Evolutionary conservation across 2,113 vertebrate genomes (phyloP), one percentile per base, ranked within the genome.

Genomic region (Gallinago paraguaiae): DNA sequence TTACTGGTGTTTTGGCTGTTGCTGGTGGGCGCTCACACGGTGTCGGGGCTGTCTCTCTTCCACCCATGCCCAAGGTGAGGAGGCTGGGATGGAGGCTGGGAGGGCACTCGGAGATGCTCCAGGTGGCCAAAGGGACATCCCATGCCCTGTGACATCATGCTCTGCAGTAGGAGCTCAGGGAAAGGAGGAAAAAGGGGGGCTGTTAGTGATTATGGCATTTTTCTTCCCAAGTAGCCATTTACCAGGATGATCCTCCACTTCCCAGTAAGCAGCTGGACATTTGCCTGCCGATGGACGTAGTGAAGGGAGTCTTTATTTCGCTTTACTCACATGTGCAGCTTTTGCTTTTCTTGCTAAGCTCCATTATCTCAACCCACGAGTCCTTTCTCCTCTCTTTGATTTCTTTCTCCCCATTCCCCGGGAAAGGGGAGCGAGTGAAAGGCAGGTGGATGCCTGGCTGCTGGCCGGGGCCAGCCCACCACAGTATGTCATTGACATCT

Each of bases 31-130:
- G 33, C 27, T 46, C 12, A 7, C 31, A 22, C 0, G 0, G 13
- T 0, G 0, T 6, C 3, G 2, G 43, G 43, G 7, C 17, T 39
- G 78, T 16, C n/a, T 31, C 59, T n/a, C 31, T 31, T 82, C 23
- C 12, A 28, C 8, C 27, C 20, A 50, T 8, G 20, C 13, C 27
- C 48, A 69, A 41, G 74, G 24, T 18, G 39, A 53, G 30, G 23
- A n/a, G 23, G 13, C 11, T 9, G 50, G n/a, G 35, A 14, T 37
- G 39, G 31, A 63, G 48, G 7, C 5, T 63, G 43, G 37, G 31
- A 54, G 11, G 16, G 43, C 8, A 35, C 31, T 13, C 6, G 11
- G 24, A 78, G 75, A 41, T n/a, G 2, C 7, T 69, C 17, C n/a
- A 39, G 37, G 24, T 39, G 53, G 28, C 17, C 7, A 8, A 39